Evolutionary conservation across 2,888 invertebrate species (phyloP).

Genomic region (Hemaris fuciformis): DNA sequence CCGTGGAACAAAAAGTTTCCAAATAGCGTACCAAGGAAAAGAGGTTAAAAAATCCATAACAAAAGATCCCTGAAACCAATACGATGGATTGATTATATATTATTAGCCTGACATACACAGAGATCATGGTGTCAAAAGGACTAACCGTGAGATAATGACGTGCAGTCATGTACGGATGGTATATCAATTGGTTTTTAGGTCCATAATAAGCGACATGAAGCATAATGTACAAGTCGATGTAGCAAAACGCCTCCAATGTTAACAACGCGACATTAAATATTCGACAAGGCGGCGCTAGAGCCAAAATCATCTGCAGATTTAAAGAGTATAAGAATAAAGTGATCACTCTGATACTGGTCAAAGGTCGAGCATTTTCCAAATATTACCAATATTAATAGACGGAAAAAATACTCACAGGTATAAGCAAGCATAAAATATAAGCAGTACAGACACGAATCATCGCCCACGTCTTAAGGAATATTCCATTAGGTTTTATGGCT

Average conservation of each 20-base stretch:
- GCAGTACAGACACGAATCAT: slow-evolving; percentile 53
- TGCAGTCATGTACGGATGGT: slow-evolving; percentile 78
- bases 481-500: slow-evolving; percentile 63
- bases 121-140: not conserved
- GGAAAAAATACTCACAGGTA: slow-evolving; percentile 53
- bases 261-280: slow-evolving; percentile 53
- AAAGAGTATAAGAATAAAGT: not conserved
- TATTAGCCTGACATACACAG: no score
- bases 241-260: slow-evolving; percentile 66
- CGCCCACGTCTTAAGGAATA: slow-evolving; percentile 66
- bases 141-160: slow-evolving; percentile 67
- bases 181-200: slow-evolving; percentile 70
- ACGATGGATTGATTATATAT: no score
- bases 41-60: slow-evolving; percentile 67
- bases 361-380: no score
- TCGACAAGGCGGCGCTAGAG: slow-evolving; percentile 61
- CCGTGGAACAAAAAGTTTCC: slow-evolving; percentile 54
- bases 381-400: not conserved
- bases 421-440: slow-evolving; percentile 57
- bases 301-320: slow-evolving; percentile 53
- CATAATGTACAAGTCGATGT: slow-evolving; percentile 75
- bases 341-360: no score
- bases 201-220: slow-evolving; percentile 78
- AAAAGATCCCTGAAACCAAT: slow-evolving; percentile 60
- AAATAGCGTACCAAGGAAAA: slow-evolving; percentile 72